Conservation (phyloP, 2,113 vertebrate species). For the Epinephelus fuscoguttatus region DNA sequence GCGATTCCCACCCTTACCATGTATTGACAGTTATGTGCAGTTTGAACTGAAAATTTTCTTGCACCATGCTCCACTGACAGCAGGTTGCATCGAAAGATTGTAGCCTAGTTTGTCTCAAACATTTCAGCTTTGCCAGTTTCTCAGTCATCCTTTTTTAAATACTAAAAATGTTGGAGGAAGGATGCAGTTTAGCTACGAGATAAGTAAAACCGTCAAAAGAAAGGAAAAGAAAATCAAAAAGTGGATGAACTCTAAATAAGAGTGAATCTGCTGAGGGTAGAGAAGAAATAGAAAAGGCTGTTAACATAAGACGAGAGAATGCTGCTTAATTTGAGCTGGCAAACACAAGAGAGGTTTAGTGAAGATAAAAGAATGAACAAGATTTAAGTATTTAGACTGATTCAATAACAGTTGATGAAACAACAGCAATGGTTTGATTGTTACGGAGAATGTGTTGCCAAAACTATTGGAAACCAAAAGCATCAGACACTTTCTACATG, state of each 20-base stretch:
- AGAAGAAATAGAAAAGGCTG: neutral
- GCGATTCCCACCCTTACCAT: no score
- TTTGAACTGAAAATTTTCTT: neutral
- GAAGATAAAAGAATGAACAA: neutral
- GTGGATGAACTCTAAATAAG: conserved; percentile 1
- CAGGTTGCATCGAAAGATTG: neutral
- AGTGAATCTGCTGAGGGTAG: neutral
- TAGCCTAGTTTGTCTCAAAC: neutral
- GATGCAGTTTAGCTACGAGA: neutral
- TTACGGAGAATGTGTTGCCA: neutral
- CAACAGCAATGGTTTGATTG: neutral
- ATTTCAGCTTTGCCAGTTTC: neutral
- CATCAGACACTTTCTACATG: neutral
- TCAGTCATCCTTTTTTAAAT: neutral
- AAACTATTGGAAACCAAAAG: neutral
- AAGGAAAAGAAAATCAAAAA: neutral
- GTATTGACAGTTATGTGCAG: neutral
- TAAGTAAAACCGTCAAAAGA: neutral
- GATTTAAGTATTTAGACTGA: neutral
- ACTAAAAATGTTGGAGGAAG: neutral
- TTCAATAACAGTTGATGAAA: neutral
- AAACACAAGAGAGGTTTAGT: neutral
- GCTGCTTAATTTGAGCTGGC: neutral
- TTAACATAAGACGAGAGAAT: neutral
- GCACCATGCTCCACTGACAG: neutral